These are phyloP conservation scores for Andinoacara biseriatus DNA, from an alignment of 2,113 vertebrate genomes.

Conservation along the genomic window DNA sequence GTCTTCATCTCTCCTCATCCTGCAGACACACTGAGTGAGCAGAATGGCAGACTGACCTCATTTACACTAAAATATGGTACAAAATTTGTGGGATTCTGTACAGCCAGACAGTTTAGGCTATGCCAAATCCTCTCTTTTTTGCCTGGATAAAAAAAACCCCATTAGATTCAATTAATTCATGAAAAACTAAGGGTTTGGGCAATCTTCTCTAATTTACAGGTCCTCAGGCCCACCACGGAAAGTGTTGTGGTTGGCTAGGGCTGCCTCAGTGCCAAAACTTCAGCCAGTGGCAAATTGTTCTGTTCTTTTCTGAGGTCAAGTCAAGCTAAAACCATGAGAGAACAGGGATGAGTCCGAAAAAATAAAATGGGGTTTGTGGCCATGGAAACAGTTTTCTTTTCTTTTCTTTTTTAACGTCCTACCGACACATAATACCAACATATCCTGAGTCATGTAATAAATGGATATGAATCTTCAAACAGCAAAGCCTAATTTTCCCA, in stretches of 20 bases:
- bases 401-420: background rate
- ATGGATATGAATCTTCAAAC: conserved; percentile 41
- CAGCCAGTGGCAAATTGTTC: conserved; percentile 52
- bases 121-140: conserved; percentile 53
- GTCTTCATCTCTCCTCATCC: conserved; percentile 50
- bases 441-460: conserved; percentile 54
- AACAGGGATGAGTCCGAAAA: conserved; percentile 37
- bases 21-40: conserved; percentile 42
- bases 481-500: conserved; percentile 55
- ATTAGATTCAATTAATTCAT: conserved; percentile 66
- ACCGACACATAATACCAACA: conserved; percentile 31
- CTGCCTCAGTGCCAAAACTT: conserved; percentile 46
- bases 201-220: conserved; percentile 76
- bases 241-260: conserved; percentile 71
- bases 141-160: conserved; percentile 67
- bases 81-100: conserved; percentile 71
- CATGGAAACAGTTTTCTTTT: background rate
- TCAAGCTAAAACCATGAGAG: conserved; percentile 50
- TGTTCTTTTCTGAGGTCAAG: conserved; percentile 38
- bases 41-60: conserved; percentile 60
- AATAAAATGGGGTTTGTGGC: background rate
- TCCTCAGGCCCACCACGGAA: conserved; percentile 59
- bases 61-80: conserved; percentile 60
- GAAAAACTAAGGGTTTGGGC: conserved; percentile 35
- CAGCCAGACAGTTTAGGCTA: conserved; percentile 48